A percentile compares a stretch with the other conserved stretches of the same genome.
phyloP scores from a whole-genome alignment of 2,113 vertebrate genomes.

The Spilogale gracilis region DNA sequence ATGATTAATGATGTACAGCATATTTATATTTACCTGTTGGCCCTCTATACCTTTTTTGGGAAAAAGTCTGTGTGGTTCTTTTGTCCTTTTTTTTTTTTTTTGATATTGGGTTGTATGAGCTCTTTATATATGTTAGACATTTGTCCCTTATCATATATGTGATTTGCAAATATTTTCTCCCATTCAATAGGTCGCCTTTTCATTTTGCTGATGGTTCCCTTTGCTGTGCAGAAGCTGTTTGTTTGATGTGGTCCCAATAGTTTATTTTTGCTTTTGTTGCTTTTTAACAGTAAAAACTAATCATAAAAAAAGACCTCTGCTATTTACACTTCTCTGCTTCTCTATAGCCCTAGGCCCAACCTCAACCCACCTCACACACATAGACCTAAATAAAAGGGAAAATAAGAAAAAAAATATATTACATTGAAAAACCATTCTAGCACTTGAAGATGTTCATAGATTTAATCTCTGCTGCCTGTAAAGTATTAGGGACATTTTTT shows the following conservation, averaged over 20 bases:
- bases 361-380: too few relatives aligned
- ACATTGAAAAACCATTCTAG: conserved; percentile 1
- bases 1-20: background rate
- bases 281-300: too few relatives aligned
- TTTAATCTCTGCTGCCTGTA: background rate
- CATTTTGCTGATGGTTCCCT: background rate
- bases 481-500: background rate
- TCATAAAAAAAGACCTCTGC: background rate
- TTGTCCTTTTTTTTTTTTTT: too few relatives aligned
- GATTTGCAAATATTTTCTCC: background rate
- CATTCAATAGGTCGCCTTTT: background rate
- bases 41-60: too few relatives aligned
- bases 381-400: background rate
- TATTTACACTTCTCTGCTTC: background rate
- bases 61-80: too few relatives aligned
- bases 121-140: background rate
- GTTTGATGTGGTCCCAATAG: background rate
- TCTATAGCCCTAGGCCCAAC: background rate
- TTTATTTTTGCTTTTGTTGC: too few relatives aligned
- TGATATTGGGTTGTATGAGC: too few relatives aligned
- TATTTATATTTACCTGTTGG: background rate
- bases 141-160: background rate
- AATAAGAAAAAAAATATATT: background rate
- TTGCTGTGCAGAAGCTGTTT: background rate
- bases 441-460: background rate